Evolutionary conservation across 23 tunicate genomes (phyloP).

Genomic region (Ciona savignyi): DNA sequence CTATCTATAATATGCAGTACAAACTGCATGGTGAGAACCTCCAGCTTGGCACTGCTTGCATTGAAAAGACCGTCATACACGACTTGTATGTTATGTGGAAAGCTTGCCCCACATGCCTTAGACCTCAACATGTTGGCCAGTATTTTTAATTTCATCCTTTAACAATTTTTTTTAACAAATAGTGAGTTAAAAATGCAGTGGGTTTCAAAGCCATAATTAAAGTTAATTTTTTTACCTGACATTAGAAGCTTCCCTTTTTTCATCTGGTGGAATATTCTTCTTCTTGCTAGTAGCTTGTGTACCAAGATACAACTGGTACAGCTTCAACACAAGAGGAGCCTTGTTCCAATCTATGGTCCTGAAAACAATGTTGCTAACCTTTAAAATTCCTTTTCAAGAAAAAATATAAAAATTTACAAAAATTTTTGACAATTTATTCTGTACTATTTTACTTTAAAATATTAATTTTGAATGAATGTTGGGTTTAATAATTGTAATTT

Average conservation of each 20-base stretch:
- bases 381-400: too few relatives aligned
- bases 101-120: constrained; percentile 19
- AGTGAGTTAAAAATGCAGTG: not conserved
- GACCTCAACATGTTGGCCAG: constrained; percentile 38
- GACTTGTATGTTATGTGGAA: constrained; percentile 58
- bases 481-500: too few relatives aligned
- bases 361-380: too few relatives aligned
- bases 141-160: constrained; percentile 68
- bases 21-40: constrained; percentile 49
- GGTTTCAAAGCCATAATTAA: not conserved
- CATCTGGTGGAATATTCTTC: constrained; percentile 23
- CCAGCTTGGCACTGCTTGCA: constrained; percentile 40
- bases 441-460: too few relatives aligned
- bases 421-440: too few relatives aligned
- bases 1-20: constrained; percentile 44
- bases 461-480: too few relatives aligned
- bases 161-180: not conserved
- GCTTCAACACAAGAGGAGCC: constrained; percentile 7
- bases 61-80: constrained; percentile 75
- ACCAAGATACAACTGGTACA: constrained; percentile 72
- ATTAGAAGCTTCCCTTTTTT: constrained; percentile 46
- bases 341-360: constrained; percentile 50
- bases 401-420: too few relatives aligned
- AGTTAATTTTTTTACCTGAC: constrained; percentile 21
- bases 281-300: constrained; percentile 17